Percentiles rank a stretch among this genome's conserved stretches.
These are phyloP conservation scores for Dasysyrphus tricinctus DNA, from an alignment of 2,888 invertebrate genomes.

Conservation along the genomic window DNA sequence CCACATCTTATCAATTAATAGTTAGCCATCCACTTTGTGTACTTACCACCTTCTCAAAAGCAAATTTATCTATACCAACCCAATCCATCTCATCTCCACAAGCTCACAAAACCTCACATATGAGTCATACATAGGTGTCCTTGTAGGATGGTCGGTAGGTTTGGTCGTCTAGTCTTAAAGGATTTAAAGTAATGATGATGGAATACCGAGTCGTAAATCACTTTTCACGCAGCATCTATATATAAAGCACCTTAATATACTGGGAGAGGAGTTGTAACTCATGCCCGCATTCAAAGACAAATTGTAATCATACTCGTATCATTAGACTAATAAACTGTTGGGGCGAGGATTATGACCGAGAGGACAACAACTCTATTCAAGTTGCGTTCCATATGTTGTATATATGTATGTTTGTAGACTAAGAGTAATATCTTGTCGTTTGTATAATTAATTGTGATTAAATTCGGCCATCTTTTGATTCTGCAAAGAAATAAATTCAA, in stretches of 20 bases:
- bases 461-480: slow-evolving; percentile 41
- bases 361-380: slow-evolving; percentile 38
- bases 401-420: too few relatives aligned
- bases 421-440: slow-evolving; percentile 32
- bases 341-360: slow-evolving; percentile 39
- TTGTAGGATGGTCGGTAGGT: not conserved
- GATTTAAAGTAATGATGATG: slow-evolving; percentile 61
- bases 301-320: slow-evolving; percentile 39
- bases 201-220: slow-evolving; percentile 55
- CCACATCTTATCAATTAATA: slow-evolving; percentile 40
- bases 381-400: not conserved
- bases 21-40: slow-evolving; percentile 34
- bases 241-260: not conserved
- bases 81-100: not conserved
- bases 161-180: slow-evolving; percentile 42
- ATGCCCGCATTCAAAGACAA: slow-evolving; percentile 49
- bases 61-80: slow-evolving; percentile 25
- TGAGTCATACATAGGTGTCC: not conserved
- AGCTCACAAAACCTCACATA: not conserved
- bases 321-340: slow-evolving; percentile 47
- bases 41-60: slow-evolving; percentile 37
- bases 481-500: slow-evolving; percentile 16
- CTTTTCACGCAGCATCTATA: slow-evolving; percentile 25
- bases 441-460: slow-evolving; percentile 50
- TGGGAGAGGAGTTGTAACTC: not conserved